phyloP scores from a whole-genome alignment of 2,797 vertebrate species.

The Scolopax bukidnonensis region DNA sequence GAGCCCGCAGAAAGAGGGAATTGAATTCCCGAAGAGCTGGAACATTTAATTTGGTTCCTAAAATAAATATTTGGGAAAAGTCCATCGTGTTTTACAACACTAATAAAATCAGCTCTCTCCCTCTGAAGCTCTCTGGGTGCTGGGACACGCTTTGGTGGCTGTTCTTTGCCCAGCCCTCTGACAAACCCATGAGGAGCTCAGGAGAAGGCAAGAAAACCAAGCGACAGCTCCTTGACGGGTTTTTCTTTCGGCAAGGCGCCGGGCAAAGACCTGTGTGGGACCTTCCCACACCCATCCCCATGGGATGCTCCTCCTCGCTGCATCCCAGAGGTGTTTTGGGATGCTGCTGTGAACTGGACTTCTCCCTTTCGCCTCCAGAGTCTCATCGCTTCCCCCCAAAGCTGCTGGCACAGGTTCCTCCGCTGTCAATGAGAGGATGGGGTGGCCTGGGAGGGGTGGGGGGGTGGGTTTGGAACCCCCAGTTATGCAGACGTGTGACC shows the following conservation, averaged over 20 bases:
- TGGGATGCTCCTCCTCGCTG: background rate
- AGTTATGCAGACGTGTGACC: fast-evolving
- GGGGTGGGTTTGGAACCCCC: no score
- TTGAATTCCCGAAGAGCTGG: constrained; percentile 82
- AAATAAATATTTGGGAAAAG: constrained; percentile 77
- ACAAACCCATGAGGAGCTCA: background rate
- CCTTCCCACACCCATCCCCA: fast-evolving
- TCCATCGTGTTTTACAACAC: constrained; percentile 76
- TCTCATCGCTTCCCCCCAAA: background rate
- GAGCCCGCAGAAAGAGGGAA: constrained; percentile 79
- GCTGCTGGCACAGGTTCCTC: background rate
- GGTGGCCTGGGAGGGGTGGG: no score
- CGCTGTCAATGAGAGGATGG: fast-evolving
- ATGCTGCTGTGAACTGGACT: fast-evolving
- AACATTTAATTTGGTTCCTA: constrained; percentile 80
- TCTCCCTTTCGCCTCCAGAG: background rate
- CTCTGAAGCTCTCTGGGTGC: background rate
- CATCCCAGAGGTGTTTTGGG: fast-evolving
- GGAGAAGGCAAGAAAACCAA: background rate
- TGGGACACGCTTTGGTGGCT: background rate
- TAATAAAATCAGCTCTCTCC: constrained; percentile 80
- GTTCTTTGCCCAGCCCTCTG: background rate
- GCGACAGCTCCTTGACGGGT: fast-evolving
- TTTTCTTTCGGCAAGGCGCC: background rate
- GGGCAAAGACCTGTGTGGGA: background rate